Percentiles rank a stretch among this genome's conserved stretches.
phyloP scores from a whole-genome alignment of 2,888 invertebrate species.

The Trichopoda pennipes region DNA sequence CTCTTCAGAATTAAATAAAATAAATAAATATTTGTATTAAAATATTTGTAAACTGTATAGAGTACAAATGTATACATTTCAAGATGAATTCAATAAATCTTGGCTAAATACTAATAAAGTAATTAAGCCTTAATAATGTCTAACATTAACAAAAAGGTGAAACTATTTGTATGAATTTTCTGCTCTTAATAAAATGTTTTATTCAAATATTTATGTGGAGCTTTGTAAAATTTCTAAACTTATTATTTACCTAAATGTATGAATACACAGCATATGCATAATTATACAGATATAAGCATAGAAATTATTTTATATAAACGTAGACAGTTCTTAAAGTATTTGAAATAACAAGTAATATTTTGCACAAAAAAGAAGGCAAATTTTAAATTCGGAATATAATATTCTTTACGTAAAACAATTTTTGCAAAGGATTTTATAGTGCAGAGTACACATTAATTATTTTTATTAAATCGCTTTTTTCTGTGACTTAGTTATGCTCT shows the following conservation, averaged over 20 bases:
- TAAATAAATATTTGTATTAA: background rate
- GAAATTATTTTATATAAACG: background rate
- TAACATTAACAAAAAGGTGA: slow-evolving; percentile 5
- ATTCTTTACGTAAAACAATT: too few species aligned
- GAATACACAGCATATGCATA: background rate
- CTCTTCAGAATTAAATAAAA: too few species aligned
- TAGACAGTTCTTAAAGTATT: background rate
- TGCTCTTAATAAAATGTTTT: slow-evolving; percentile 38
- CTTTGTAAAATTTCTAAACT: slow-evolving; percentile 60
- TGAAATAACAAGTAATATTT: background rate
- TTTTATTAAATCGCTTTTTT: too few species aligned
- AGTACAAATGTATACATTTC: background rate
- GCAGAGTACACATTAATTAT: too few species aligned
- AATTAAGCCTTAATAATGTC: slow-evolving; percentile 48
- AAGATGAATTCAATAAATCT: slow-evolving; percentile 11
- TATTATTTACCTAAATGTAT: slow-evolving; percentile 45
- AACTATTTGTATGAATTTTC: slow-evolving; percentile 16
- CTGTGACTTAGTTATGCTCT: too few species aligned
- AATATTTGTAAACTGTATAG: background rate
- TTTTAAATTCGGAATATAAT: too few species aligned
- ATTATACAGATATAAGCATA: background rate
- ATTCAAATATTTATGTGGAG: slow-evolving; percentile 56
- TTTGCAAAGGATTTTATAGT: too few species aligned
- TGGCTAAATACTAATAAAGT: slow-evolving; percentile 30
- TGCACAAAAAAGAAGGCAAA: too few species aligned